Percentiles rank a stretch among this genome's conserved stretches.
Conservation (phyloP, 2,113 vertebrate species). For the Okapia johnstoni region DNA sequence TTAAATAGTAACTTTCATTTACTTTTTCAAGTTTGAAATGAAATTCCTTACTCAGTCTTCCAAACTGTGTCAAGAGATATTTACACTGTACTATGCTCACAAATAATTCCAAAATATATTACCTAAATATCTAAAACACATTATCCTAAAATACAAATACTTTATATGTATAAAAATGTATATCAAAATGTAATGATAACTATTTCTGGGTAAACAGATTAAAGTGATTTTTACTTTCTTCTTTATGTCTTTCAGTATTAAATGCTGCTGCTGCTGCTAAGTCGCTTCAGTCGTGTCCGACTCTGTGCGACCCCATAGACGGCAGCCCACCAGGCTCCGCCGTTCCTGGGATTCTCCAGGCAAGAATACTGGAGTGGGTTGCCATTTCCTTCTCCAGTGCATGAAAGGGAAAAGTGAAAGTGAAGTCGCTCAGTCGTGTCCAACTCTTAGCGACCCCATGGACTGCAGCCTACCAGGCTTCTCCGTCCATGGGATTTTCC, state of each 20-base stretch:
- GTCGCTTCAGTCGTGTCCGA: too few relatives aligned
- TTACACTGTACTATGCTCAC: background rate
- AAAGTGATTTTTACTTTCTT: background rate
- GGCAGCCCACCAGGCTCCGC: too few relatives aligned
- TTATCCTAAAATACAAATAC: background rate
- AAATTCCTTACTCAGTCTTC: background rate
- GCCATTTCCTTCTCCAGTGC: too few relatives aligned
- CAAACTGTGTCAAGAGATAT: background rate
- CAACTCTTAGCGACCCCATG: too few relatives aligned
- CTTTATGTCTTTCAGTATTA: background rate
- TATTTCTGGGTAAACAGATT: background rate
- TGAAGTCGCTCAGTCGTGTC: too few relatives aligned
- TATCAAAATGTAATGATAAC: background rate
- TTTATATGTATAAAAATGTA: background rate
- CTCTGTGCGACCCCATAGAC: too few relatives aligned
- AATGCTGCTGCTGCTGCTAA: too few relatives aligned
- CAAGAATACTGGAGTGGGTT: too few relatives aligned
- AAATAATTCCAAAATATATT: constrained; percentile 39
- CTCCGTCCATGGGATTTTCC: too few relatives aligned
- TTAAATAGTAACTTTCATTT: constrained; percentile 40
- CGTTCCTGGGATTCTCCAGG: too few relatives aligned
- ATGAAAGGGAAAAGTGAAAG: too few relatives aligned
- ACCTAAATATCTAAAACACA: background rate
- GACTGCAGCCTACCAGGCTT: too few relatives aligned
- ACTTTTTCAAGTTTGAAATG: background rate